Base-by-base conservation (phyloP, 2,113 vertebrate genomes). In the Bungarus multicinctus region DNA sequence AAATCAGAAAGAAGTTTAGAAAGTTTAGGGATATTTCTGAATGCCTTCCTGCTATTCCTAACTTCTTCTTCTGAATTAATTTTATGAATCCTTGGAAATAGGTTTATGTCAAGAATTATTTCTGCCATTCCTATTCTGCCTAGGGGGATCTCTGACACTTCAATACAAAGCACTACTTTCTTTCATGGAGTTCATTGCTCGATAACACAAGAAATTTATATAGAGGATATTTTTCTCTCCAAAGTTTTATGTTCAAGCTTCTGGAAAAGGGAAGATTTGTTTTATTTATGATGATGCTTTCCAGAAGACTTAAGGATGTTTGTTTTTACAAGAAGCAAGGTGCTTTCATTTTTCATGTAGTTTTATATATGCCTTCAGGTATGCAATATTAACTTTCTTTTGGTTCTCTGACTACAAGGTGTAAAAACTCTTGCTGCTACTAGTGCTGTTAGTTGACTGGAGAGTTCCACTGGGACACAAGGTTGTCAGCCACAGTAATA, bases 1-100 rank as follows among this genome's bases (percentile, higher is more conserved):
- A 69, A 57, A 54, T 11, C 52, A 55, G 34, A 34, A 69, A 25
- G 58, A 16, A 27, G 25, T 87, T 45, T 58, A 39, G 20, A 87
- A 57, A 90, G 27, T 14, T 23, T 34, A 27, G 25, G n/a, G 22
- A 1, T 18, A 12, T 58, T 64, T 92, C 85, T n/a, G 30, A 74
- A 27, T 92, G 88, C 93, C 92, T 92, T 74, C 74, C 91, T 94
- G 90, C 91, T 93, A 93, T 91, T 95, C 93, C n/a, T 92, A 94
- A 89, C 50, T 90, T 53, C 87, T 30, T 87, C 6, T 16, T 92
- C 85, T 54, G 45, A 43, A 9, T 90, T 92, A 60, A 93, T 54
- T 93, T 93, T 94, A 93, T 64, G 95, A 91, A 90, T 93, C 91
- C 92, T 60, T 1, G 0, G 92, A 93, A 94, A 3, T 25, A 69